Conservation (phyloP, 2,797 vertebrate species). For the Holocentrus rufus region DNA sequence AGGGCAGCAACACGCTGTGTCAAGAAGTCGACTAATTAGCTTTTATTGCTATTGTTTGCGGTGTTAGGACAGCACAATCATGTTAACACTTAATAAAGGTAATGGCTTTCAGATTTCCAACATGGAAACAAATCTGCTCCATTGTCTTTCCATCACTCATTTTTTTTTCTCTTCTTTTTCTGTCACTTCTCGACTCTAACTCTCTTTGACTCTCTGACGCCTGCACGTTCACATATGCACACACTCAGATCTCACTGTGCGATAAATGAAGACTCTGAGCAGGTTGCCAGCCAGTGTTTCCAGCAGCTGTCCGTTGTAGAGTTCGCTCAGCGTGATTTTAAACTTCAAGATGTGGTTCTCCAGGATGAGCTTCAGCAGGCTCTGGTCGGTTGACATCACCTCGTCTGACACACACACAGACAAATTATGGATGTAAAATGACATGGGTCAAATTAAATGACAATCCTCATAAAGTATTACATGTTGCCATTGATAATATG, state of each 20-base stretch:
- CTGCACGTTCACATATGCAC: conserved; percentile 5
- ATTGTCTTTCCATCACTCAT: conserved; percentile 16
- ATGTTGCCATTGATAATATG: too few species aligned
- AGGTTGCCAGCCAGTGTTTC: conserved; percentile 92
- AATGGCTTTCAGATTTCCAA: conserved; percentile 49
- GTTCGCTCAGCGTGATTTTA: conserved; percentile 89
- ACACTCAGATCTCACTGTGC: conserved; percentile 86
- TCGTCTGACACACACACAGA: conserved; percentile 81
- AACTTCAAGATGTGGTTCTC: conserved; percentile 95
- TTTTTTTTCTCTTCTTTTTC: conserved; percentile 9
- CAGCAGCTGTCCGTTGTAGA: conserved; percentile 93
- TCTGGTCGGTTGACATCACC: conserved; percentile 85
- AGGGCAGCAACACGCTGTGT: conserved; percentile 26
- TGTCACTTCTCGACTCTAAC: background rate
- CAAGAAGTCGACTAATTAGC: conserved; percentile 45
- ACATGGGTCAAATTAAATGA: background rate
- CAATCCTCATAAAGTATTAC: background rate
- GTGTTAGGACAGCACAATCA: conserved; percentile 23
- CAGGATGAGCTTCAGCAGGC: conserved; percentile 85
- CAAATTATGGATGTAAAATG: conserved; percentile 14
- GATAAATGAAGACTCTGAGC: conserved; percentile 95
- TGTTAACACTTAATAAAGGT: conserved; percentile 38
- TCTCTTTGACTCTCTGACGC: conserved; percentile 4
- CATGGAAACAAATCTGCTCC: background rate
- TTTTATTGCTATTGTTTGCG: conserved; percentile 54